Evolutionary conservation across 2,797 vertebrate species (phyloP).

Genomic region (Cephalopachus bancanus): DNA sequence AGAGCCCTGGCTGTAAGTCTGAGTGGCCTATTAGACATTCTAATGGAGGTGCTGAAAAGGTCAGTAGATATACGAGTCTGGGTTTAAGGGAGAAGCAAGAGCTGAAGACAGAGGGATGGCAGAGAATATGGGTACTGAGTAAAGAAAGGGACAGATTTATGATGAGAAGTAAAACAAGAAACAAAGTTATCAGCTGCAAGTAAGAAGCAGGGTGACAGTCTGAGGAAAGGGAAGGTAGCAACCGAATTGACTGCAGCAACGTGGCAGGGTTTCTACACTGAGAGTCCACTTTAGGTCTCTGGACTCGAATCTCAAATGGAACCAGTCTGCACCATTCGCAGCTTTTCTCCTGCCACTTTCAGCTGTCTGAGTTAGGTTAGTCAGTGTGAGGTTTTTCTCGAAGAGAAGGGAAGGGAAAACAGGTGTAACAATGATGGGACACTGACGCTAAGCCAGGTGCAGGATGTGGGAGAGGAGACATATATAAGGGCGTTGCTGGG

Average conservation of each 20-base stretch:
- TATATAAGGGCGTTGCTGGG: fast-evolving
- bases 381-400: not conserved
- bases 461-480: not conserved
- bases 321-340: not conserved
- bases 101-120: not conserved
- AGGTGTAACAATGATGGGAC: not conserved
- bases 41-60: not conserved
- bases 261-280: not conserved
- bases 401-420: not conserved
- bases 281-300: not conserved
- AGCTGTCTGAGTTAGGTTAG: not conserved
- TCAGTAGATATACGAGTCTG: not conserved
- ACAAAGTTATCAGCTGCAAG: not conserved
- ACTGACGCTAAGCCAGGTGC: not conserved
- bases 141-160: not conserved
- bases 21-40: not conserved
- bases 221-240: not conserved
- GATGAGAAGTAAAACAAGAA: not conserved
- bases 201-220: not conserved
- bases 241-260: not conserved
- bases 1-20: not conserved
- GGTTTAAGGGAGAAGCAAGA: not conserved
- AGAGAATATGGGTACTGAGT: not conserved
- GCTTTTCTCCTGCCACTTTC: not conserved
- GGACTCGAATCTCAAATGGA: not conserved